Evolutionary conservation across 2,797 vertebrate genomes (phyloP), one percentile per base, ranked within the genome.

Genomic region (Nannoperca australis): DNA sequence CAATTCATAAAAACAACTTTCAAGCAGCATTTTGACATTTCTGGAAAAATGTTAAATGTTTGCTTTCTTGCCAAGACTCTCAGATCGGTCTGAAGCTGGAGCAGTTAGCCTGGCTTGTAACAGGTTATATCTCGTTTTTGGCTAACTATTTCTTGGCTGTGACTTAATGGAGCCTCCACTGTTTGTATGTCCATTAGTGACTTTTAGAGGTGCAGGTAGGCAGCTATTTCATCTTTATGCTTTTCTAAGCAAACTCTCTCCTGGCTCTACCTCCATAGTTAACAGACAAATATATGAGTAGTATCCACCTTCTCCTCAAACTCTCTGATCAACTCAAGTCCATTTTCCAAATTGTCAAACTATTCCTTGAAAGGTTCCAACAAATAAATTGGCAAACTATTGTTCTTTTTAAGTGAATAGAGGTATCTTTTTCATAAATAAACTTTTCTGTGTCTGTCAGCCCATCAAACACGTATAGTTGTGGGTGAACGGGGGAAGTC

Each of bases 401-500:
- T 55, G 3, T 30, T 67, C 20, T 73, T 24, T 71, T 40, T 5
- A 61, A 47, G 17, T 62, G 70, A 50, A 67, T 17, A 50, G 13
- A 64, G n/a, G 10, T n/a, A 51, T 73, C 15, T 34, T 40, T 54
- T 70, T 82, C 42, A 30, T 40, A 10, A 51, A 73, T 24, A 73
- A 66, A 40, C 77, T 70, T 73, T 76, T 73, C 42, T 55, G 32
- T 56, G 32, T 73, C 54, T 72, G 76, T 87, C 81, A 70, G 82
- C 44, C 78, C 42, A 27, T 82, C 72, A 82, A 73, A 78, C 73
- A 83, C n/a, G 32, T 85, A 81, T 63, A 27, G 60, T 12, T 10
- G 62, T 64, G 85, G 85, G 73, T 84, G 68, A 89, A 78, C 30
- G 27, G 47, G 75, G 76, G 86, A 84, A 81, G 78, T 77, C 70